phyloP scores from a whole-genome alignment of 2,888 invertebrate genomes.

The Homarus gammarus region DNA sequence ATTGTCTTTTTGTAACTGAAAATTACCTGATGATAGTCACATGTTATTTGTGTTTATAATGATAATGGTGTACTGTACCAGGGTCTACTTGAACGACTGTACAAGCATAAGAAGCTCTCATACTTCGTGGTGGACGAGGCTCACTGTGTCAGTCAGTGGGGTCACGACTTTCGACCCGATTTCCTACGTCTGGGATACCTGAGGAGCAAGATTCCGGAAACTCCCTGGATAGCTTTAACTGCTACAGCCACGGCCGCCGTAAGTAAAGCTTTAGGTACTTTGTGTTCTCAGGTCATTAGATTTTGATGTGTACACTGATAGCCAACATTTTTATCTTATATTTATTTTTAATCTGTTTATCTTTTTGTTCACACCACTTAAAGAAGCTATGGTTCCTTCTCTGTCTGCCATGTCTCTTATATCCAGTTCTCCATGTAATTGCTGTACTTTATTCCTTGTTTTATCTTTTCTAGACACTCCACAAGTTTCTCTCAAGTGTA shows the following conservation, averaged over 20 bases:
- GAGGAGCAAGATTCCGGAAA: conserved; percentile 83
- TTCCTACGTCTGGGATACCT: conserved; percentile 92
- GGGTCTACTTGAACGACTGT: conserved; percentile 85
- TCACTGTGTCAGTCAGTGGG: conserved; percentile 99
- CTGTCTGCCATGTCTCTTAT: too few relatives aligned
- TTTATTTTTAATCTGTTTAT: too few relatives aligned
- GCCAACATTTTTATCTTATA: too few relatives aligned
- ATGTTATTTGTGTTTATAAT: not conserved
- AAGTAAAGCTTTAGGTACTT: conserved; percentile 69
- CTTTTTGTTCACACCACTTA: too few relatives aligned
- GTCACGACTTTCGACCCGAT: conserved; percentile 96
- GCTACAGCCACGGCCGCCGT: conserved; percentile 92
- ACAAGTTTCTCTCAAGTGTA: too few relatives aligned
- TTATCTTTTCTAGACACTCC: too few relatives aligned
- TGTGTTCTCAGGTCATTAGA: too few relatives aligned
- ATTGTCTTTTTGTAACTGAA: too few relatives aligned
- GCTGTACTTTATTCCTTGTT: too few relatives aligned
- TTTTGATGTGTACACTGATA: not conserved
- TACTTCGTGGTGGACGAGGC: conserved; percentile 98
- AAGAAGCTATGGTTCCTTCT: too few relatives aligned
- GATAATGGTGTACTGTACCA: conserved; percentile 78
- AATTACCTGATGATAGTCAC: not conserved
- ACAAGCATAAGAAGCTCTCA: conserved; percentile 88
- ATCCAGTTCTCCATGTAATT: too few relatives aligned
- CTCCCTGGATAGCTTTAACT: conserved; percentile 95